phyloP scores from a whole-genome alignment of 1,140 invertebrate species.

The Hyles euphorbiae region DNA sequence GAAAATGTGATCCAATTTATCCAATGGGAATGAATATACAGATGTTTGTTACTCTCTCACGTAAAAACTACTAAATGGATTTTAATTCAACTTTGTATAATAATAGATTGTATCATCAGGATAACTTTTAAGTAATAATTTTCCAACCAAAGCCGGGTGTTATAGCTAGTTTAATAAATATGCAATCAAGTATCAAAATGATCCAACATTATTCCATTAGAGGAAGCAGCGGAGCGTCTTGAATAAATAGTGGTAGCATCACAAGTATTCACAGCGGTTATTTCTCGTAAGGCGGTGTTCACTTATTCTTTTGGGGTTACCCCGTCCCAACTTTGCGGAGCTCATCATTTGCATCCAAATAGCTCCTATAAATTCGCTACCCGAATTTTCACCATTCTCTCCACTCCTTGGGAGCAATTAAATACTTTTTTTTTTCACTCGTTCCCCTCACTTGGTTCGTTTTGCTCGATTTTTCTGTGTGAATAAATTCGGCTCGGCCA shows the following conservation, averaged over 20 bases:
- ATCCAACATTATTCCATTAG: conserved; percentile 15
- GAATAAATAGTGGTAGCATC: conserved; percentile 14
- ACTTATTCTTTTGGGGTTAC: conserved; percentile 66
- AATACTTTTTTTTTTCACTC: conserved; percentile 57
- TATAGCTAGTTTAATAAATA: too few species aligned
- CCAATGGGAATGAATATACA: too few species aligned
- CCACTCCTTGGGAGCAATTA: conserved; percentile 66
- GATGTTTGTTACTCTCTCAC: too few species aligned
- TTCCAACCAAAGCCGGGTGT: too few species aligned
- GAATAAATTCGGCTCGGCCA: conserved; percentile 49
- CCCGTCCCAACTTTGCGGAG: conserved; percentile 37
- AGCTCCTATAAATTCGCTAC: conserved; percentile 70
- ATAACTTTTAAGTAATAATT: too few species aligned
- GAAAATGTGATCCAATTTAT: too few species aligned
- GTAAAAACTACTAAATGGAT: too few species aligned
- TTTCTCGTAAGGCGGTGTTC: conserved; percentile 62
- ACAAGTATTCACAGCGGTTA: conserved; percentile 43
- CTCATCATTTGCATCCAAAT: conserved; percentile 73
- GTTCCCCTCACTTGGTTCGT: conserved; percentile 28
- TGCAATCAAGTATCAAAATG: background rate
- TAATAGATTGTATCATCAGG: too few species aligned
- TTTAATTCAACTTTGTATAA: too few species aligned
- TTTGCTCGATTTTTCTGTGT: conserved; percentile 44
- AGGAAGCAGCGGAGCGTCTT: background rate
- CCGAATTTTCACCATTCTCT: conserved; percentile 67